Evolutionary conservation across 2,113 vertebrate genomes (phyloP).

Genomic region (Pica pica): DNA sequence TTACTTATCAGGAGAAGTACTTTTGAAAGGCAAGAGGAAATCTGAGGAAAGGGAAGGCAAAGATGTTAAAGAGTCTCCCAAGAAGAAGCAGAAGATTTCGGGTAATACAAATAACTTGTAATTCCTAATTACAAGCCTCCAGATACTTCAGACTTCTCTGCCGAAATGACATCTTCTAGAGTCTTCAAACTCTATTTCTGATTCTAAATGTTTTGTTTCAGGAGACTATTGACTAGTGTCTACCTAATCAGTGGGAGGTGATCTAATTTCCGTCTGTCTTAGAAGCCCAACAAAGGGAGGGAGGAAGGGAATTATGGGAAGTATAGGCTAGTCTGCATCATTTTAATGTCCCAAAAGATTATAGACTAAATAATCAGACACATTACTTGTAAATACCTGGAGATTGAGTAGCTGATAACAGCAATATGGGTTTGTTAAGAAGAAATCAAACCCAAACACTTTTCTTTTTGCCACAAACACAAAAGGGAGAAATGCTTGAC

Average conservation of each 20-base stretch:
- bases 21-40: slow-evolving; percentile 67
- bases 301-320: neutral
- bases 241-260: neutral
- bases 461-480: neutral
- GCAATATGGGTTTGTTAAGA: neutral
- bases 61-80: slow-evolving; percentile 64
- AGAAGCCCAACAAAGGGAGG: neutral
- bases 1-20: slow-evolving; percentile 18
- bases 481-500: neutral
- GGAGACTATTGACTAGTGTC: neutral
- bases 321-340: neutral
- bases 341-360: neutral
- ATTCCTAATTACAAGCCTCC: neutral
- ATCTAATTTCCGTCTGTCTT: neutral
- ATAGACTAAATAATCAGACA: neutral
- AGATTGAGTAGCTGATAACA: neutral
- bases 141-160: neutral
- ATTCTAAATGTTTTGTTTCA: neutral
- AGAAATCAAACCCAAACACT: neutral
- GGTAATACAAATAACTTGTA: slow-evolving; percentile 49
- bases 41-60: slow-evolving; percentile 57
- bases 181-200: neutral
- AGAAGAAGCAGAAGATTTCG: slow-evolving; percentile 71
- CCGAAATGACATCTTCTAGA: neutral
- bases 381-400: neutral